These are phyloP conservation scores for Drosophila azteca DNA, from an alignment of 1,140 invertebrate species.

Conservation along the genomic window DNA sequence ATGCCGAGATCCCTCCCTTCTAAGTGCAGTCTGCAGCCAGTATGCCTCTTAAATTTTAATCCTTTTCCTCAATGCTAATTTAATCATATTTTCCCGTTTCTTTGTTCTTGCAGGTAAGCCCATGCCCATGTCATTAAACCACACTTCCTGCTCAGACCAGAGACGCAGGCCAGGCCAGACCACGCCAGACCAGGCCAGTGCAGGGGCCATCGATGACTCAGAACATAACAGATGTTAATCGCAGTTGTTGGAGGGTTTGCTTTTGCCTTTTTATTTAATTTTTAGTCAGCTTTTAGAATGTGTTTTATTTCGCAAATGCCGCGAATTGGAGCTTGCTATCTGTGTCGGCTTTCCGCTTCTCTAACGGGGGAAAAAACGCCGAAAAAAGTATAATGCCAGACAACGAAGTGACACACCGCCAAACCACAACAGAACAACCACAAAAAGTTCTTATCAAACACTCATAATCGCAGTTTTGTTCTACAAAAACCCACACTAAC, in stretches of 20 bases:
- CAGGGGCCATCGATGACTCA: neutral
- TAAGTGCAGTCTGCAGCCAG: conserved; percentile 7
- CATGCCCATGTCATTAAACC: conserved; percentile 8
- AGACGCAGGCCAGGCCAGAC: neutral
- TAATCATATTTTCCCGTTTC: conserved; percentile 33
- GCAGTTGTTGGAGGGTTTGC: conserved; percentile 3
- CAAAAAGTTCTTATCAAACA: conserved; percentile 48
- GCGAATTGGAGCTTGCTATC: conserved; percentile 11
- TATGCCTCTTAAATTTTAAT: conserved; percentile 16
- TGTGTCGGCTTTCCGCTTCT: conserved; percentile 22
- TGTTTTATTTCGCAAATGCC: conserved; percentile 9
- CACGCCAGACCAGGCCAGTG: no score
- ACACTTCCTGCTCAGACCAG: conserved; percentile 22
- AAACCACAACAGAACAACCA: neutral
- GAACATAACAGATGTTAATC: conserved; percentile 35
- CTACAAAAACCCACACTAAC: no score
- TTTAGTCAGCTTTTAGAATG: conserved; percentile 4
- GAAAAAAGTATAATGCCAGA: conserved; percentile 6
- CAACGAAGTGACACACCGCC: neutral
- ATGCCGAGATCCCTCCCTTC: neutral
- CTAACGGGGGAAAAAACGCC: neutral
- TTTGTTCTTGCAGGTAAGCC: conserved; percentile 62
- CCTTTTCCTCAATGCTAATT: conserved; percentile 52
- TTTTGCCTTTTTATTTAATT: conserved; percentile 12
- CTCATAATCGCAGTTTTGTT: conserved; percentile 38